phyloP scores from a whole-genome alignment of 2,797 vertebrate genomes.

The Chiloscyllium punctatum region DNA sequence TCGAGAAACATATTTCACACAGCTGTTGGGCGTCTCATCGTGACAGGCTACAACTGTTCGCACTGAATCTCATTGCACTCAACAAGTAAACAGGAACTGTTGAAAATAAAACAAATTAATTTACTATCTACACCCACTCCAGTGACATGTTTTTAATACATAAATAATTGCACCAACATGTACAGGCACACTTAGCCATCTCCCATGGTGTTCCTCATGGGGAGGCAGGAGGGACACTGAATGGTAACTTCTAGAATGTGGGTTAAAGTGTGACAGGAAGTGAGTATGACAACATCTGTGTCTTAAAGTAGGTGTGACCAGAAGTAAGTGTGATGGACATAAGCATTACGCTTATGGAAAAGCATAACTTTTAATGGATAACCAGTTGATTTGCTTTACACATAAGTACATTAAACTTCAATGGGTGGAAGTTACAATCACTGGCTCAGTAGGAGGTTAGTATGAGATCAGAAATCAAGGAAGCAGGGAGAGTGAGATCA shows the following conservation, averaged over 20 bases:
- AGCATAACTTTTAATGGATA: background rate
- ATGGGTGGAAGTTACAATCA: background rate
- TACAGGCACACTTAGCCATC: background rate
- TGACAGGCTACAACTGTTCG: conserved; percentile 12
- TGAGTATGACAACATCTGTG: background rate
- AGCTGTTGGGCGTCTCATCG: background rate
- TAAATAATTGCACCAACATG: background rate
- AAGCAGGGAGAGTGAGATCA: too few species aligned
- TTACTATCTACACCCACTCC: background rate
- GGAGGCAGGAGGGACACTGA: background rate
- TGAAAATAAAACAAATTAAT: conserved; percentile 21
- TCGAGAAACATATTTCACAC: background rate
- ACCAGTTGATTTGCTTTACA: background rate
- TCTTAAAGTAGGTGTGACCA: background rate
- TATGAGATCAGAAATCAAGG: background rate
- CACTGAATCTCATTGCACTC: background rate
- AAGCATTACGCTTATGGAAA: background rate
- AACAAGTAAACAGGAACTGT: conserved; percentile 15
- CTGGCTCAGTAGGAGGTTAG: too few species aligned
- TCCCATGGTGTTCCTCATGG: background rate
- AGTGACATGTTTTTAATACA: background rate
- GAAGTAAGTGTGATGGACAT: background rate
- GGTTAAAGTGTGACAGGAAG: background rate
- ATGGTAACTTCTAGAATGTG: background rate
- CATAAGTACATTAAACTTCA: background rate